phyloP scores from a whole-genome alignment of 2,797 vertebrate genomes.

The Peromyscus nudipes region DNA sequence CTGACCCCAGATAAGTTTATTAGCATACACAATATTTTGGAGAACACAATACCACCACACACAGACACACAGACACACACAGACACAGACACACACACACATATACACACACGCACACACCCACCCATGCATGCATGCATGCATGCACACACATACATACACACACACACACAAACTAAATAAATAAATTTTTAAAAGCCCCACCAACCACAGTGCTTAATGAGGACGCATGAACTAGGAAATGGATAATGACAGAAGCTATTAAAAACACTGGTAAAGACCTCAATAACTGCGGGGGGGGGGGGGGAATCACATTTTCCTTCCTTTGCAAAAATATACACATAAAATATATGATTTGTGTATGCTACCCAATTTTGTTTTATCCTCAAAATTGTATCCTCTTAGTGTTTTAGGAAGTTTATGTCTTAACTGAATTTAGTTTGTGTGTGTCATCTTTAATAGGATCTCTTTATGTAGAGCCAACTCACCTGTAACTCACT shows the following conservation, averaged over 20 bases:
- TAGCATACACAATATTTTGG: no score
- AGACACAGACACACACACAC: neutral
- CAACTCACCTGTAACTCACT: neutral
- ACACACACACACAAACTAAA: neutral
- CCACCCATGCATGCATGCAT: neutral
- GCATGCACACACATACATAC: neutral
- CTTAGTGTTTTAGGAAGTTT: neutral
- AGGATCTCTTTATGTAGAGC: neutral
- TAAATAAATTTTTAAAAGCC: neutral
- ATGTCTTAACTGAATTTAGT: neutral
- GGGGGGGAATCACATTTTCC: constrained; percentile 5
- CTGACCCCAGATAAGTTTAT: no score
- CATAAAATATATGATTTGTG: neutral
- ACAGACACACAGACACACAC: neutral
- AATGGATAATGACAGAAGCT: neutral
- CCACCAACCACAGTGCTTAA: neutral
- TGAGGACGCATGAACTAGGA: neutral
- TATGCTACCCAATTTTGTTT: neutral
- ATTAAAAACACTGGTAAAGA: neutral
- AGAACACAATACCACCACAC: no score
- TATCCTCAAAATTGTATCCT: neutral
- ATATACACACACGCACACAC: neutral
- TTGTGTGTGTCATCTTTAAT: neutral
- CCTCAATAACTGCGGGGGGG: neutral
- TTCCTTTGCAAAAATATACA: neutral